Evolutionary conservation across 1,140 invertebrate genomes (phyloP), one percentile per base, ranked within the genome.

Genomic region (Eciton burchellii): DNA sequence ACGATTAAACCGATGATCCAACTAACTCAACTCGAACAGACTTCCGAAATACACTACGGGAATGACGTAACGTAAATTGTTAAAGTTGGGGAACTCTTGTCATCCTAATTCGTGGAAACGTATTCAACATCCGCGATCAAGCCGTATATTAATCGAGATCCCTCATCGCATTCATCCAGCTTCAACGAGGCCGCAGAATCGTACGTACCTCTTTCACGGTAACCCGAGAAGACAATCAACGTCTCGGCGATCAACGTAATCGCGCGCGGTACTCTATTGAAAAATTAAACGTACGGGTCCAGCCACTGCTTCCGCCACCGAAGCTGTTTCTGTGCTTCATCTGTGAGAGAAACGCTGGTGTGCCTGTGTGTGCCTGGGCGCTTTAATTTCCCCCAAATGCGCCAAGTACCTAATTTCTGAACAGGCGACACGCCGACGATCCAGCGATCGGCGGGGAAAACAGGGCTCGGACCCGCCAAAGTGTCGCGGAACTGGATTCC

Each of bases 351-450:
- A 65, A n/a, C n/a, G 9, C 21, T 52, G 6, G 49, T 8, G 41
- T 12, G 3, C 43, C 19, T 54, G 8, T 3, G 8, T 66, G 19
- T 65, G 35, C 35, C 29, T n/a, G n/a, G n/a, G 41, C 21, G 16
- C 63, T 68, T 68, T 45, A 70, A 79, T 57, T 70, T 79, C 52
- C 41, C 12, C 41, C 12, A 6, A 56, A 54, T 54, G 49, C 47
- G 35, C 12, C 49, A 62, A 49, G 21, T 70, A 68, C 35, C 41
- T 45, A 70, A 79, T 70, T 79, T 29, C 43, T 68, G 49, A 57
- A 16, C n/a, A n/a, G 14, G 65, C 21, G 43, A 6, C 43, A 21
- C 35, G 52, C n/a, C n/a, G 21, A 41, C n/a, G 21, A 43, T 68
- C 24, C 14, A 29, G 16, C 21, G 56, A 56, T 70, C 41, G 21